These are phyloP conservation scores for Drosophila pectinifera DNA, from an alignment of 1,140 invertebrate species.

Conservation along the genomic window DNA sequence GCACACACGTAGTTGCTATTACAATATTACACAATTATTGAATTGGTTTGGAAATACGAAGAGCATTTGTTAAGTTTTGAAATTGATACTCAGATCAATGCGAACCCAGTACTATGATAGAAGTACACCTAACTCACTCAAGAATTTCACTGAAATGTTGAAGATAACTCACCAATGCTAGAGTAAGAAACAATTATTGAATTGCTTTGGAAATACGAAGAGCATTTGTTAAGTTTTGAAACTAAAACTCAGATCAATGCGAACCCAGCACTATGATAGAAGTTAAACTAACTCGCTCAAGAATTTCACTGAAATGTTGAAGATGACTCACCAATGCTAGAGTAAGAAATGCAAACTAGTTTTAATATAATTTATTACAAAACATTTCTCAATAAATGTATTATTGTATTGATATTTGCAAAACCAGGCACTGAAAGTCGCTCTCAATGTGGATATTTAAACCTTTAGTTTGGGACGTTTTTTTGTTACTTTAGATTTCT, in stretches of 20 bases:
- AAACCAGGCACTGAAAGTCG: too few relatives aligned
- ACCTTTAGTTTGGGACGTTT: too few relatives aligned
- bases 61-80: slow-evolving; percentile 3
- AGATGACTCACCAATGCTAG: slow-evolving; percentile 21
- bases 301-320: slow-evolving; percentile 12
- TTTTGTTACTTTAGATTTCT: too few relatives aligned
- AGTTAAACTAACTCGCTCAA: slow-evolving; percentile 10
- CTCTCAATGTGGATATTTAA: too few relatives aligned
- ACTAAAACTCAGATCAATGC: slow-evolving; percentile 2
- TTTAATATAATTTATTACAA: slow-evolving; percentile 44
- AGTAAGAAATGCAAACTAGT: slow-evolving; percentile 31
- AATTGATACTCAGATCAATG: slow-evolving; percentile 8
- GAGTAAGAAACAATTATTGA: slow-evolving; percentile 2
- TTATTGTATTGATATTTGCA: too few relatives aligned
- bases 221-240: slow-evolving; percentile 9
- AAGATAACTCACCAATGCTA: slow-evolving; percentile 24
- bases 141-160: slow-evolving; percentile 10
- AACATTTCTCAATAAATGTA: slow-evolving; percentile 35
- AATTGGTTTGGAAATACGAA: neutral
- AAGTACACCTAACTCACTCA: slow-evolving; percentile 9
- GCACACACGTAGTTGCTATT: neutral
- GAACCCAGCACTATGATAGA: slow-evolving; percentile 6
- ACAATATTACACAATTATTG: slow-evolving; percentile 15
- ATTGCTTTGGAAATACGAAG: neutral
- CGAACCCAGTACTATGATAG: slow-evolving; percentile 6